Percentiles rank a stretch among this genome's conserved stretches.
phyloP scores from a whole-genome alignment of 2,888 invertebrate genomes.

The Caenorhabditis sulstoni region DNA sequence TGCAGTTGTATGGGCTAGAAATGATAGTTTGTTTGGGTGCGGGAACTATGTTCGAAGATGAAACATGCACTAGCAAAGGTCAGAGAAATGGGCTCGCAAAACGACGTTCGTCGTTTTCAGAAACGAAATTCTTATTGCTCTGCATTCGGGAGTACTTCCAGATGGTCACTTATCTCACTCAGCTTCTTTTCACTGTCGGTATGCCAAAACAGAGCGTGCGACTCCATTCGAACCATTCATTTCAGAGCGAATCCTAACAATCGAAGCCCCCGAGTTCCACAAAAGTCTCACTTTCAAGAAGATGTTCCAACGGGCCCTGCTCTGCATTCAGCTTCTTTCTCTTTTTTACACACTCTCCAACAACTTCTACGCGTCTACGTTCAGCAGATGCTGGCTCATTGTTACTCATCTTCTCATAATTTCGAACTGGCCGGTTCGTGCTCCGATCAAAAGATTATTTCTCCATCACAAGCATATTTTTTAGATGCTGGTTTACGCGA shows the following conservation, averaged over 20 bases:
- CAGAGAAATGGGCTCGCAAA: neutral
- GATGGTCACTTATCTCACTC: slow-evolving; percentile 13
- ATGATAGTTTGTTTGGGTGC: neutral
- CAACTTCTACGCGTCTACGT: neutral
- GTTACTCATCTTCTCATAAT: slow-evolving; percentile 8
- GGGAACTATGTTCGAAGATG: slow-evolving; percentile 20
- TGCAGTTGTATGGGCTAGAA: slow-evolving; percentile 11
- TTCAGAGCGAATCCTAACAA: slow-evolving; percentile 16
- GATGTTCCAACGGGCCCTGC: neutral
- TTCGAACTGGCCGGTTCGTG: slow-evolving; percentile 24
- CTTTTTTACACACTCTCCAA: slow-evolving; percentile 11
- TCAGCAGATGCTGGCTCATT: neutral
- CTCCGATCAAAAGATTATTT: too few relatives aligned
- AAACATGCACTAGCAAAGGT: slow-evolving; percentile 1
- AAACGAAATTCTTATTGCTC: slow-evolving; percentile 6
- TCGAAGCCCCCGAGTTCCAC: slow-evolving; percentile 4
- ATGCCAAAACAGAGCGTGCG: too few relatives aligned
- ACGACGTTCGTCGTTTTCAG: neutral
- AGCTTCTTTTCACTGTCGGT: slow-evolving; percentile 15
- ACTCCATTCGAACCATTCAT: neutral
- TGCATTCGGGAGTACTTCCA: slow-evolving; percentile 15
- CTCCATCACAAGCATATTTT: neutral
- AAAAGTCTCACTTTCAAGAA: slow-evolving; percentile 1
- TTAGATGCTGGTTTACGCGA: slow-evolving; percentile 25
- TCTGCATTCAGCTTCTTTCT: neutral